phyloP scores from a whole-genome alignment of 2,797 vertebrate genomes.

The Paedocypris micromegethes region DNA sequence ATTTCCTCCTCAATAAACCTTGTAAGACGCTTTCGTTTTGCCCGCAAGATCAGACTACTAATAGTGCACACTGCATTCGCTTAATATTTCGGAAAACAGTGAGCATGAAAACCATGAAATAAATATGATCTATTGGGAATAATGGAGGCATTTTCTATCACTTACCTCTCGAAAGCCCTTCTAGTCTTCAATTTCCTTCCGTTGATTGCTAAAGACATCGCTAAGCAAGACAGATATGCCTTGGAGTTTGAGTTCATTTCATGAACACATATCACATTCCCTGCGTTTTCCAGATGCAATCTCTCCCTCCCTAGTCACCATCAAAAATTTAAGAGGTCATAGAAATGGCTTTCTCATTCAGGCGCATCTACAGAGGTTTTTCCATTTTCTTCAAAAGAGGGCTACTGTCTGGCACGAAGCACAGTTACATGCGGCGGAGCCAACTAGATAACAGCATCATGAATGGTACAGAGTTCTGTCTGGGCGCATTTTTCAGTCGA shows the following conservation, averaged over 20 bases:
- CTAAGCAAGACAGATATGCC: slow-evolving; percentile 20
- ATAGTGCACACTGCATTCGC: too few species aligned
- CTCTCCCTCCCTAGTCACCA: slow-evolving; percentile 15
- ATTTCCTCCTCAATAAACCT: too few species aligned
- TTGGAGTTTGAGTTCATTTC: slow-evolving; percentile 15
- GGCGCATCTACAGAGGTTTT: slow-evolving; percentile 4
- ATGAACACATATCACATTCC: slow-evolving; percentile 18
- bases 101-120: slow-evolving; percentile 12
- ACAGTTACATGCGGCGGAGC: slow-evolving; percentile 26
- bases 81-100: slow-evolving; percentile 15
- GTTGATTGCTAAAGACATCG: slow-evolving; percentile 36
- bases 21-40: too few species aligned
- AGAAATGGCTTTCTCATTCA: slow-evolving; percentile 17
- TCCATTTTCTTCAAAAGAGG: slow-evolving; percentile 23
- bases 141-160: slow-evolving; percentile 13
- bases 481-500: slow-evolving; percentile 31
- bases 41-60: too few species aligned
- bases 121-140: not conserved
- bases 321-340: slow-evolving; percentile 39
- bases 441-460: slow-evolving; percentile 19
- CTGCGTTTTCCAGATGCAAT: slow-evolving; percentile 20
- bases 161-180: slow-evolving; percentile 26
- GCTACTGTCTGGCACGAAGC: slow-evolving; percentile 15
- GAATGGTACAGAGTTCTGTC: slow-evolving; percentile 23
- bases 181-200: slow-evolving; percentile 29